These are phyloP conservation scores for Atrichornis clamosus DNA, from an alignment of 2,113 vertebrate species.

Conservation along the genomic window DNA sequence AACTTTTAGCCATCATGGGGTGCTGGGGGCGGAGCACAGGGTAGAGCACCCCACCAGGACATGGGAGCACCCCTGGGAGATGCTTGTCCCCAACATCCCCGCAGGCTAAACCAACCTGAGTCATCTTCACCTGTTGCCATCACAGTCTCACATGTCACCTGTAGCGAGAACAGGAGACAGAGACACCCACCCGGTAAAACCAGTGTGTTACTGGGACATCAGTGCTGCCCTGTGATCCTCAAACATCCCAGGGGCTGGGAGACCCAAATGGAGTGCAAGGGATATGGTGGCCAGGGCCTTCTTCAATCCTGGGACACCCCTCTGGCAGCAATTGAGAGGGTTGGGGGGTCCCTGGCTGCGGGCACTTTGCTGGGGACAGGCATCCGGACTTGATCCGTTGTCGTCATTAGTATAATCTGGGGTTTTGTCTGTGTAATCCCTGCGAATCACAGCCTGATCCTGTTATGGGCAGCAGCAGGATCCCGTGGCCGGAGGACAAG, in stretches of 20 bases:
- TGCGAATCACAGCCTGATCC: background rate
- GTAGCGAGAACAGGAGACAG: accelerated
- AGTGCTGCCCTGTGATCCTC: background rate
- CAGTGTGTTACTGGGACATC: background rate
- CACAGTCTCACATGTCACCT: constrained; percentile 51
- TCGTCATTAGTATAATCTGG: background rate
- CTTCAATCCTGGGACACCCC: background rate
- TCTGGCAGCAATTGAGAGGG: background rate
- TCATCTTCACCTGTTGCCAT: background rate
- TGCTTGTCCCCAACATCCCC: background rate
- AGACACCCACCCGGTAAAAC: background rate
- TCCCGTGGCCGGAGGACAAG: accelerated
- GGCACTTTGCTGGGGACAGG: background rate
- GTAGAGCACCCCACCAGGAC: background rate
- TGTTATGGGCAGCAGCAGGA: background rate
- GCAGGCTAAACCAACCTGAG: background rate
- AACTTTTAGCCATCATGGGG: accelerated
- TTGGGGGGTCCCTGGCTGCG: background rate
- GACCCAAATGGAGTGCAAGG: background rate
- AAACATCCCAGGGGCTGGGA: background rate
- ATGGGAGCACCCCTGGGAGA: background rate
- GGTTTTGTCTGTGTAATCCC: constrained; percentile 7
- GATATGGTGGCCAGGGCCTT: accelerated
- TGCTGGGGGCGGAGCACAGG: background rate
- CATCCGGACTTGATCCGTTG: background rate